phyloP scores from a whole-genome alignment of 1,140 invertebrate genomes.

The Portunus trituberculatus region DNA sequence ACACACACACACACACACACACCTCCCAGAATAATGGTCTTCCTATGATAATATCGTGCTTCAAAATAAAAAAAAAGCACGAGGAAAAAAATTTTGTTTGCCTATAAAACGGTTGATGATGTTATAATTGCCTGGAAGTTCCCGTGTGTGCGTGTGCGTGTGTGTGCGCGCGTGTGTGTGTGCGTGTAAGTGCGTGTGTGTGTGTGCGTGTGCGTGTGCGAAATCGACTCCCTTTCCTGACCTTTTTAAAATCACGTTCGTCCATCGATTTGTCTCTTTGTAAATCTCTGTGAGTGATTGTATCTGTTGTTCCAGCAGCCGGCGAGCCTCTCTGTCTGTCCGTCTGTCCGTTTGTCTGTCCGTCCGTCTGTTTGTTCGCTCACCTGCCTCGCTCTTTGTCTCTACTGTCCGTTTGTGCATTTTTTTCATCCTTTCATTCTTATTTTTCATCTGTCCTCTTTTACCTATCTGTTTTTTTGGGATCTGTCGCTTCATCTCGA shows the following conservation, averaged over 20 bases:
- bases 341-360: not conserved
- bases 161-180: not conserved
- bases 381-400: too few species aligned
- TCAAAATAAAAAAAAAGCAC: not conserved
- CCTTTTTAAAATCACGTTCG: constrained; percentile 9
- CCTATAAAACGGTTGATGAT: not conserved
- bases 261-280: not conserved
- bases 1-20: constrained; percentile 26
- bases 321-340: not conserved
- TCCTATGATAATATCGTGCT: not conserved
- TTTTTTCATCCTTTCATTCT: too few species aligned
- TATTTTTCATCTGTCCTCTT: too few species aligned
- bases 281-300: not conserved
- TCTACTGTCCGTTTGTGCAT: too few species aligned
- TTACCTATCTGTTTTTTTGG: too few species aligned
- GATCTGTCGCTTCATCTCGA: not conserved
- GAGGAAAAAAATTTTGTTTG: not conserved
- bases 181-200: not conserved
- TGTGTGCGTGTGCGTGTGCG: not conserved
- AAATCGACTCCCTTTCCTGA: not conserved
- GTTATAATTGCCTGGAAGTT: not conserved
- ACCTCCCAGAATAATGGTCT: not conserved
- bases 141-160: not conserved
- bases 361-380: not conserved
- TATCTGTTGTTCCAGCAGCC: not conserved